Percentiles rank a stretch among this genome's conserved stretches.
phyloP scores from a whole-genome alignment of 2,888 invertebrate species.

The Exephanes ischioxanthus region DNA sequence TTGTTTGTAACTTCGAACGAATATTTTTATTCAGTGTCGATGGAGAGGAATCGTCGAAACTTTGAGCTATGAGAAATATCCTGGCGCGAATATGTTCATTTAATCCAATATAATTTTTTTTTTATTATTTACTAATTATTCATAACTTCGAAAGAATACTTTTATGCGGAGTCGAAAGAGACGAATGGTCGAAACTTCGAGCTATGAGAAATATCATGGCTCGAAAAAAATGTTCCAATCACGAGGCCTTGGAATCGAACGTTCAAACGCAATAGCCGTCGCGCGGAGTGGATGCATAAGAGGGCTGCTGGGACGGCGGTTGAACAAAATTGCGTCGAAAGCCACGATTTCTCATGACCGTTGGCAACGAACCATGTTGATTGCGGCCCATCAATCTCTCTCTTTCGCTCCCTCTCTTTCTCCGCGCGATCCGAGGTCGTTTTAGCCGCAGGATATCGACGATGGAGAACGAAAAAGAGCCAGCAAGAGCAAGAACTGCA shows the following conservation, averaged over 20 bases:
- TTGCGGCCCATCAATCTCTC: conserved; percentile 45
- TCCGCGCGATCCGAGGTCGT: conserved; percentile 37
- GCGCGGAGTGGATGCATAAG: conserved; percentile 38
- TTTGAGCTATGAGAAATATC: not conserved
- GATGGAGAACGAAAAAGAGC: conserved; percentile 8
- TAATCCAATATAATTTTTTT: not conserved
- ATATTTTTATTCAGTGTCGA: not conserved
- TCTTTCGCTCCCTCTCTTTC: not conserved
- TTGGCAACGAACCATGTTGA: conserved; percentile 46
- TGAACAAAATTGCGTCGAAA: conserved; percentile 44
- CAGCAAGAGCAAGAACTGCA: not conserved
- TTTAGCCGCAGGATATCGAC: conserved; percentile 56
- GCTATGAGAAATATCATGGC: not conserved
- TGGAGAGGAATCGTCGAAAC: not conserved
- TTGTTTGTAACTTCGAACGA: not conserved
- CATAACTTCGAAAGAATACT: not conserved
- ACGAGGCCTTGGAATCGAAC: conserved; percentile 2
- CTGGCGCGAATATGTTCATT: conserved; percentile 5
- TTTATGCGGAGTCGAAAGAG: not conserved
- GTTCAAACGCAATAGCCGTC: conserved; percentile 19
- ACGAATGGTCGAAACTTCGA: not conserved
- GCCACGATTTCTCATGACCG: conserved; percentile 54
- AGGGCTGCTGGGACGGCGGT: conserved; percentile 6
- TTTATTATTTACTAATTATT: not conserved
- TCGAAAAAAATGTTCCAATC: conserved; percentile 30